Evolutionary conservation across 2,888 invertebrate genomes (phyloP), one percentile per base, ranked within the genome.

Genomic region (Celastrina argiolus): DNA sequence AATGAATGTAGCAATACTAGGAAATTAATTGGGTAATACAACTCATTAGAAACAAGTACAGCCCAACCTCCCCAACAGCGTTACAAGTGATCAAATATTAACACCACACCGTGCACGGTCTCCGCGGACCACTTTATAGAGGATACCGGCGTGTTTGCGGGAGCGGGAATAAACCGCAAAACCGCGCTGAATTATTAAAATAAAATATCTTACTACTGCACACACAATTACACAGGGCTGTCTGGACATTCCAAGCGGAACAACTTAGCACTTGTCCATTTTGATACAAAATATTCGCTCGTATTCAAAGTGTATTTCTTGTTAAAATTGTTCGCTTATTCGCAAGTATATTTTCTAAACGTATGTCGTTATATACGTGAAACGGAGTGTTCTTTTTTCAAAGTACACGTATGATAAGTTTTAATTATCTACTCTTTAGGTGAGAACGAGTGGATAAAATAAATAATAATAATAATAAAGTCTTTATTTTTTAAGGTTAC

Each of bases 21-120:
- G 18, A 16, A 18, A 45, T 18, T 45, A 1, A 6, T 45, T 1
- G 8, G 1, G 18, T 22, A 22, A 18, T 45, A 45, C 45, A 16
- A 45, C 18, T 45, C 10, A 45, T 45, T 45, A 45, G 18, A 4
- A 45, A 10, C 4, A 36, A 18, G 45, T 22, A 45, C 45, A 45
- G 4, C 45, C 42, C 45, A 4, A 45, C 2, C 45, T 45, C 45
- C 12, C 45, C 18, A 45, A 45, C 18, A 45, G 18, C 18, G 58
- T 58, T 58, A 28, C 28, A 58, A 58, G 58, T 58, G 12, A 31
- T 58, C 28, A 28, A 58, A 34, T 59, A 59, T 59, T 59, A 36
- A 59, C 18, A 58, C n/a, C 8, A 58, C 28, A 58, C 22, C 58
- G n/a, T 36, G 34, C 18, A 3, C 5, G 56, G 59, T 59, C 59